Conservation (phyloP, 2,113 vertebrate genomes). For the Neomonachus schauinslandi region DNA sequence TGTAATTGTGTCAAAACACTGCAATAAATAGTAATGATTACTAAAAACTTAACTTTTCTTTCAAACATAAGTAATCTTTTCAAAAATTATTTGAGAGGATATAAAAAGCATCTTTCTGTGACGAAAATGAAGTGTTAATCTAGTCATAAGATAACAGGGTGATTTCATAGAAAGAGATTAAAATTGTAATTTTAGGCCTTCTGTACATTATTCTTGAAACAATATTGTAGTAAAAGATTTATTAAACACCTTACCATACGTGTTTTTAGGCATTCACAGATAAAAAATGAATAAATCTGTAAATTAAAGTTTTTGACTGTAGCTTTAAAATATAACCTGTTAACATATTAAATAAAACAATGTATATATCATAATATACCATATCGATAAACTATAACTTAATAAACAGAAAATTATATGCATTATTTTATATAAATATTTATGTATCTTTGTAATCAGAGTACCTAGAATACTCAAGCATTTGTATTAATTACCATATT, state of each 20-base stretch:
- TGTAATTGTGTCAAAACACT: background rate
- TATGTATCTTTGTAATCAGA: background rate
- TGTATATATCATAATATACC: background rate
- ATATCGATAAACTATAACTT: background rate
- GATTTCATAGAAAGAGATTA: background rate
- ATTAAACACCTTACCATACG: background rate
- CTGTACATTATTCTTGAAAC: background rate
- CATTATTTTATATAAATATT: background rate
- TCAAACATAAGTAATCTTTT: background rate
- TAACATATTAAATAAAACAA: background rate
- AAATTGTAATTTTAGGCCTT: background rate
- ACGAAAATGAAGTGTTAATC: background rate
- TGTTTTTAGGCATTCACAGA: background rate
- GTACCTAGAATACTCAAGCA: background rate
- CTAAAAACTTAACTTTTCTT: background rate
- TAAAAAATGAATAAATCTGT: background rate
- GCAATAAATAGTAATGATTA: background rate
- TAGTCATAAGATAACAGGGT: background rate
- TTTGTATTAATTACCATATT: background rate
- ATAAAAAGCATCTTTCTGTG: background rate
- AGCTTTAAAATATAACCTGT: background rate
- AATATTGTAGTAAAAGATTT: background rate
- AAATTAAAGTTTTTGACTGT: background rate
- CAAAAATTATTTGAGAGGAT: background rate
- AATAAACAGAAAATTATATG: background rate